Evolutionary conservation across 2,113 vertebrate genomes (phyloP).

Genomic region (Rhinoderma darwinii): DNA sequence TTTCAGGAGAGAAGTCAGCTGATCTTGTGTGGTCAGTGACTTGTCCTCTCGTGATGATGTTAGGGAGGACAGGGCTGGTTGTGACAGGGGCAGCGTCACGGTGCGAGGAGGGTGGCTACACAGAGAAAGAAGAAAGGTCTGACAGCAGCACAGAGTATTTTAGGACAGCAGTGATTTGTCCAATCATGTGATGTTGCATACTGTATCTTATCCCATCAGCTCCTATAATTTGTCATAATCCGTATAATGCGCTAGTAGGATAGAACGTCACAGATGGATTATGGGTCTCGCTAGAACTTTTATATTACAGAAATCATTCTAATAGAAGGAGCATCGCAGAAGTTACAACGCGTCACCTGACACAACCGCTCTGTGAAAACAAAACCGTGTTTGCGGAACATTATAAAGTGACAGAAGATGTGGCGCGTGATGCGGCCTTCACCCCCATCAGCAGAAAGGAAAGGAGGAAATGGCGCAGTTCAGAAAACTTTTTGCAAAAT

Average conservation of each 20-base stretch:
- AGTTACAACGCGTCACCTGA: background rate
- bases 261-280: background rate
- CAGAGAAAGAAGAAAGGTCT: background rate
- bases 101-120: too few relatives aligned
- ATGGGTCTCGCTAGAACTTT: background rate
- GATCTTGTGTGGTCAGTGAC: background rate
- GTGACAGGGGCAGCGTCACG: too few relatives aligned
- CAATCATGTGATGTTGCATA: background rate
- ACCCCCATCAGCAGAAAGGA: too few relatives aligned
- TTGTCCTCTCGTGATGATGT: too few relatives aligned
- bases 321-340: background rate
- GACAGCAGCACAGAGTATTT: background rate
- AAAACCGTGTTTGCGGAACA: constrained; percentile 41
- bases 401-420: background rate
- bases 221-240: too few relatives aligned
- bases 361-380: too few relatives aligned
- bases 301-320: background rate
- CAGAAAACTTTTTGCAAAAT: too few relatives aligned
- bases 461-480: too few relatives aligned
- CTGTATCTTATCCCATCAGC: background rate
- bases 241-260: background rate
- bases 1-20: background rate
- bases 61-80: too few relatives aligned
- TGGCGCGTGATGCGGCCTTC: background rate
- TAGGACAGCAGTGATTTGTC: background rate